phyloP scores from a whole-genome alignment of 2,797 vertebrate species.

The Acanthiza pusilla region DNA sequence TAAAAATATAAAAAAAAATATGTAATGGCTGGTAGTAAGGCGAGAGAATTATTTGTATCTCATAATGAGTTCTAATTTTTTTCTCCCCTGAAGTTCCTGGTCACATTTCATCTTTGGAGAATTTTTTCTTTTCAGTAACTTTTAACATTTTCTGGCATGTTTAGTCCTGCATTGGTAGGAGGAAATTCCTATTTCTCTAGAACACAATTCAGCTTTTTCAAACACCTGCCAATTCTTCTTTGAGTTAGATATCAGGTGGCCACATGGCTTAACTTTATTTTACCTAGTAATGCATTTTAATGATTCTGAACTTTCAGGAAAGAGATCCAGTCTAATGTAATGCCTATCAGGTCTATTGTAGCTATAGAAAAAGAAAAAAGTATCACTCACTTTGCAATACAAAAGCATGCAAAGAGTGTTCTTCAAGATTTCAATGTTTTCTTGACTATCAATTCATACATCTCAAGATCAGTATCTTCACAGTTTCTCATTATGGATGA shows the following conservation, averaged over 20 bases:
- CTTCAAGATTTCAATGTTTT: neutral
- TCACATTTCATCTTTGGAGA: neutral
- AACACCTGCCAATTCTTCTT: neutral
- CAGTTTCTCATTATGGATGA: neutral
- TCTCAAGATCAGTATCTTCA: neutral
- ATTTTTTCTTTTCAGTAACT: neutral
- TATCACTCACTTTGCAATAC: neutral
- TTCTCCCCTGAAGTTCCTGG: neutral
- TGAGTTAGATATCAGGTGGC: neutral
- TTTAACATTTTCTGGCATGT: neutral
- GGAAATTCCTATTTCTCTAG: neutral
- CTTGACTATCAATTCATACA: neutral
- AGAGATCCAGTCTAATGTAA: neutral
- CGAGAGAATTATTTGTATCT: neutral
- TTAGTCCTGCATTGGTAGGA: neutral
- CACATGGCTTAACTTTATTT: neutral
- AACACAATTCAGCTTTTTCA: neutral
- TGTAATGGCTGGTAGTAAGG: neutral
- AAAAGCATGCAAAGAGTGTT: neutral
- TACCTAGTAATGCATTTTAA: neutral
- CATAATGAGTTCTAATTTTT: neutral
- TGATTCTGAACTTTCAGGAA: neutral
- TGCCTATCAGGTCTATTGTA: neutral
- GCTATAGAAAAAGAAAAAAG: neutral
- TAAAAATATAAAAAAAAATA: neutral